phyloP scores from a whole-genome alignment of 2,888 invertebrate genomes.

The Monochamus alternatus region DNA sequence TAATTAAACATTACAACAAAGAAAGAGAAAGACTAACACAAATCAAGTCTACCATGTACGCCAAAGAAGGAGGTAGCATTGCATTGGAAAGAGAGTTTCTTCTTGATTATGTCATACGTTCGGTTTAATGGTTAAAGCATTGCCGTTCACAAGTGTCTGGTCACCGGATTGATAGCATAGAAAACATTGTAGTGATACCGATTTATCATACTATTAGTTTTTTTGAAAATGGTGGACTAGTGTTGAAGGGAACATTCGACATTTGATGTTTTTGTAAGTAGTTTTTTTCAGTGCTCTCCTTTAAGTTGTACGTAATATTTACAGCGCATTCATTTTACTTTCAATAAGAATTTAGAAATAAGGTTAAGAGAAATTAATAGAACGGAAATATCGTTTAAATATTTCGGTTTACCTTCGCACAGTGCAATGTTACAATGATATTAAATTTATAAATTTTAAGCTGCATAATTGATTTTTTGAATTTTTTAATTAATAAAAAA shows the following conservation, averaged over 20 bases:
- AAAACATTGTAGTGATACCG: not conserved
- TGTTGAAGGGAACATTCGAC: not conserved
- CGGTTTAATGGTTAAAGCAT: conserved; percentile 33
- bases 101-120: conserved; percentile 27
- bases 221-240: conserved; percentile 35
- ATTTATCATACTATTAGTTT: not conserved
- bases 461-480: too few relatives aligned
- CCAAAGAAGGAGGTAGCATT: conserved; percentile 20
- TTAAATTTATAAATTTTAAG: too few relatives aligned
- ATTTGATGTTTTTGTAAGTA: conserved; percentile 8
- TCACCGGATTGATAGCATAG: conserved; percentile 24
- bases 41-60: not conserved
- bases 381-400: too few relatives aligned
- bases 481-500: too few relatives aligned
- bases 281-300: not conserved
- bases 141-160: conserved; percentile 19
- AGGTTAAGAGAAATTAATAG: too few relatives aligned
- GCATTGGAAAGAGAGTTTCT: conserved; percentile 35
- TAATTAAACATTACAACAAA: not conserved
- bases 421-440: too few relatives aligned
- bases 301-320: not conserved
- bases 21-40: conserved; percentile 16
- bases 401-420: too few relatives aligned
- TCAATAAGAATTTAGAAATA: too few relatives aligned
- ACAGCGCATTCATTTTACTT: too few relatives aligned